These are phyloP conservation scores for Alces alces DNA, from an alignment of 2,113 vertebrate species.

Conservation along the genomic window DNA sequence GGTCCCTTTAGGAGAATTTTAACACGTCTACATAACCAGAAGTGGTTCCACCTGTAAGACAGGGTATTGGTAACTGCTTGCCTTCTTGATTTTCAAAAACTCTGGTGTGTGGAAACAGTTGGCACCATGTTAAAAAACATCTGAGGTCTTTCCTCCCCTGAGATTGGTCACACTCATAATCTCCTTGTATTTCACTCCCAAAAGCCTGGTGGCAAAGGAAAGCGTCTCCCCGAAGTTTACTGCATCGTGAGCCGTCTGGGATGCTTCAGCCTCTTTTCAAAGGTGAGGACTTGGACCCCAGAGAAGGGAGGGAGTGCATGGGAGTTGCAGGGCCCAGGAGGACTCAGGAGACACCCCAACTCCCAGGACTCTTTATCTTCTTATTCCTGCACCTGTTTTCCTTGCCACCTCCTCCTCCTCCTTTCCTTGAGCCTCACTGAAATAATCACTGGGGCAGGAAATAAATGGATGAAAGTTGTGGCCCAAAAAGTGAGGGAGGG, in stretches of 20 bases:
- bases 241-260: constrained; percentile 97
- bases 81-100: not conserved
- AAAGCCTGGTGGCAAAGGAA: constrained; percentile 94
- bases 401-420: not conserved
- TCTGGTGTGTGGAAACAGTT: not conserved
- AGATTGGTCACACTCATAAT: not conserved
- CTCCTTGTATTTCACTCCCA: constrained; percentile 63
- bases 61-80: not conserved
- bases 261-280: constrained; percentile 98
- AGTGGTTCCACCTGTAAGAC: not conserved
- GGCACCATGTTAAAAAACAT: not conserved
- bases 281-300: constrained; percentile 81
- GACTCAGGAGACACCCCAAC: not conserved
- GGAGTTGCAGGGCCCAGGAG: not conserved
- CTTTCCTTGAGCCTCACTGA: not conserved
- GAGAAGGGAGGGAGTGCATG: not conserved
- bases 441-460: not conserved
- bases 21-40: not conserved
- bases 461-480: not conserved
- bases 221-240: constrained; percentile 96
- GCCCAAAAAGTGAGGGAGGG: not conserved
- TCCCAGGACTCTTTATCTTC: not conserved
- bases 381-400: not conserved
- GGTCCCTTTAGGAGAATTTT: not conserved
- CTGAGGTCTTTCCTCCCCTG: not conserved